Conservation (phyloP, 2,888 invertebrate genomes). For the Lypha dubia region DNA sequence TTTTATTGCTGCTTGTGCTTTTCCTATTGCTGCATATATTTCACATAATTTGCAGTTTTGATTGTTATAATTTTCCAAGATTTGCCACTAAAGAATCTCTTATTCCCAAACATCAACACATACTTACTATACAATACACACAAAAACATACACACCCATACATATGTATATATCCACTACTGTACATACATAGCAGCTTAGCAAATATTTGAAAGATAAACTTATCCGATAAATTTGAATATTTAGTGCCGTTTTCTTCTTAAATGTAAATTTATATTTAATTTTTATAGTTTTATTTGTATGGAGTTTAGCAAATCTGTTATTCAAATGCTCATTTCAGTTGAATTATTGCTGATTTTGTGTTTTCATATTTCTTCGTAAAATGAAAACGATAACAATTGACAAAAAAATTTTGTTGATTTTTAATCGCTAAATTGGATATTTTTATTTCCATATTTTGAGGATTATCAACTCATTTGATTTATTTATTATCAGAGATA, state of each 20-base stretch:
- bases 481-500: no score
- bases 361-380: neutral
- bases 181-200: neutral
- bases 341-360: conserved; percentile 40
- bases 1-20: neutral
- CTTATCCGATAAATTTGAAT: conserved; percentile 24
- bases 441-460: neutral
- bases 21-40: conserved; percentile 5
- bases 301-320: conserved; percentile 5
- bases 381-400: conserved; percentile 2
- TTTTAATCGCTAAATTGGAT: neutral
- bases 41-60: conserved; percentile 40
- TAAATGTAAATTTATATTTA: conserved; percentile 43
- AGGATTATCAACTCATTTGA: no score
- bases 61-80: conserved; percentile 21
- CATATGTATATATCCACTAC: neutral
- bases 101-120: neutral
- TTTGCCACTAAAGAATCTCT: neutral
- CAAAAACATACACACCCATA: neutral
- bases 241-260: conserved; percentile 48
- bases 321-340: conserved; percentile 26
- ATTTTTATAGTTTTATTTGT: neutral
- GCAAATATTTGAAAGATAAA: conserved; percentile 20
- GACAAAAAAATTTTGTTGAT: neutral
- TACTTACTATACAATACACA: neutral